Evolutionary conservation across 2,113 vertebrate species (phyloP).

Genomic region (Pavo muticus): DNA sequence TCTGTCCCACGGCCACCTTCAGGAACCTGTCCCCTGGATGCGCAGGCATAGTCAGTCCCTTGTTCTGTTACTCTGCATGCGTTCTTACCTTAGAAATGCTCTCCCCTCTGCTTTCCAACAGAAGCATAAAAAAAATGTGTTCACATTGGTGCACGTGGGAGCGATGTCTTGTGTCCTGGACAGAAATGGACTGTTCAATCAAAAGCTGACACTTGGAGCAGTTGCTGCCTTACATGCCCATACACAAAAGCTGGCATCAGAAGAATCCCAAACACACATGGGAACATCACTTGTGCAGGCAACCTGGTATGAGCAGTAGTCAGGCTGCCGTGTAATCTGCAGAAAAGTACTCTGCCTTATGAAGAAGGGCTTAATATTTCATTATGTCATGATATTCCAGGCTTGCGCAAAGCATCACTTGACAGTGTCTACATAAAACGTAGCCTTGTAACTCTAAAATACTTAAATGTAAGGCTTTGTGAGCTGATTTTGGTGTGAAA

Average conservation of each 20-base stretch:
- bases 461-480: background rate
- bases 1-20: background rate
- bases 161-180: fast-evolving
- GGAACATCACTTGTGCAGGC: background rate
- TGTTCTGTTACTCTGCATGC: background rate
- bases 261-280: background rate
- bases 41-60: background rate
- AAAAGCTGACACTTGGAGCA: background rate
- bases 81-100: background rate
- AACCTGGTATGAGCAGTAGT: background rate
- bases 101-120: no score
- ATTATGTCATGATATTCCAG: background rate
- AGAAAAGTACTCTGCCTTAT: background rate
- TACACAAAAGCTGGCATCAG: background rate
- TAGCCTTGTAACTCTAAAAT: background rate
- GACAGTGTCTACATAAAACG: background rate
- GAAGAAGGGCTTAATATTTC: background rate
- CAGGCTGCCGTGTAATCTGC: background rate
- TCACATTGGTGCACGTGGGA: background rate
- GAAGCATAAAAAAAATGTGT: background rate
- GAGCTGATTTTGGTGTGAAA: background rate
- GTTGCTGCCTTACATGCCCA: background rate
- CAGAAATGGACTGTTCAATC: background rate
- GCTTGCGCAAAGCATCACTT: background rate
- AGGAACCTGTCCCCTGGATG: background rate